Base-by-base conservation (phyloP, 2,797 vertebrate genomes). In the Alfaro cultratus region DNA sequence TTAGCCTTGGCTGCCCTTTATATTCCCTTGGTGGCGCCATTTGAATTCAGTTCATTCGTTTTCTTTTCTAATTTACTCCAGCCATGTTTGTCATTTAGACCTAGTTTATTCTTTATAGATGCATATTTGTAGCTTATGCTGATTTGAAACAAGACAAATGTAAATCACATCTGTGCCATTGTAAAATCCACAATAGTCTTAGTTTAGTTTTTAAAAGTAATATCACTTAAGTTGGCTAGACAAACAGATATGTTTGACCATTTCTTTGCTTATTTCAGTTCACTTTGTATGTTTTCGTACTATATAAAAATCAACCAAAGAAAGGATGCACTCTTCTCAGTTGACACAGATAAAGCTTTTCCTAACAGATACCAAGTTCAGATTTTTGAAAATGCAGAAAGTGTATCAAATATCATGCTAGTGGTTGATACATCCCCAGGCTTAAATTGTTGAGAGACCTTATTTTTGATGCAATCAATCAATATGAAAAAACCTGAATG, bases 61-160 rank as follows among this genome's bases (percentile, higher is more conserved):
- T 75, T 81, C 77, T 74, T 46, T 80, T 88, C 83, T 31, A 62
- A 75, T 80, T 83, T 47, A 82, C 88, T 49, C 67, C 83, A 85
- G 62, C 77, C 36, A 16, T 49, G 18, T 23, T 29, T 6, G 15
- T 4, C 36, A 26, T 75, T 60, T 64, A 39, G 39, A 39, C 49
- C 43, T 5, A 16, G 51, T 82, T 73, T 68, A 81, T 21, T 67
- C 34, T 39, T 67, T 4, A 39, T 67, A 10, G 62, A 23, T 67
- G 31, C 3, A 34, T 62, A 36, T 67, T 21, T 36, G 34, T 67
- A 23, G 34, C 7, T 39, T 39, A 9, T 34, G 31, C 29, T 18
- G 57, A 62, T 39, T 67, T 67, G 34, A 15, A 67, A 39, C 18
- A 43, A 70, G 26, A 41, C 41, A 43, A n/a, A 70, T 43, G 21